Evolutionary conservation across 1,140 invertebrate genomes (phyloP), one percentile per base, ranked within the genome.

Genomic region (Heliconius nattereri): DNA sequence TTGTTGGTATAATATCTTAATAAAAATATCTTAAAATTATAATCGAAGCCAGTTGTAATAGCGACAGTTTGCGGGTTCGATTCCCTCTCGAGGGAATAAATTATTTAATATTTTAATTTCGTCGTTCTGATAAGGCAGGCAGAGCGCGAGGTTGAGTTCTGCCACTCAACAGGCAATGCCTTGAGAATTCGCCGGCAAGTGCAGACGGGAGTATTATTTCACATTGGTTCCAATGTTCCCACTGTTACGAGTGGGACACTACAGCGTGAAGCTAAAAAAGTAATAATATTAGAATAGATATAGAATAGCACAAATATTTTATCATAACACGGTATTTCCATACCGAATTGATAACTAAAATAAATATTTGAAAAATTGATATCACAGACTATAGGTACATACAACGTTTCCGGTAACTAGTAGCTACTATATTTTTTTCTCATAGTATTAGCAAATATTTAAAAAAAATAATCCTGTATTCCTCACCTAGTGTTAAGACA

Each of bases 301-400:
- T 45, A 45, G 40, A 45, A 45, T 45, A 45, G 40, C 40, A 45
- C 40, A 45, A 45, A 45, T 45, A 45, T 45, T 45, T 45, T 45
- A 45, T 45, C 40, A 5, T 5, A 45, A 16, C 7, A 66, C 26
- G 3, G 0, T 66, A 66, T 66, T 26, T 23, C 9, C 23, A 66
- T 66, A 66, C 23, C n/a, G 23, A 13, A 26, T 66, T 66, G 60
- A 66, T 66, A 66, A 66, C 60, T 13, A 66, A 66, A 66, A 26
- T 66, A 66, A 66, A 66, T 66, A 66, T 66, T 66, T 66, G 23
- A 52, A 66, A 26, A 26, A 1, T 26, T 13, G 26, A 66, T 66
- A 26, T n/a, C 54, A 29, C 23, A 2, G 60, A 66, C 57, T 13
- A 26, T 13, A 26, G 49, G 19, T 20, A 52, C 49, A 52, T 19